Conservation (phyloP, 2,888 invertebrate genomes). For the Ormyrus thymus region DNA sequence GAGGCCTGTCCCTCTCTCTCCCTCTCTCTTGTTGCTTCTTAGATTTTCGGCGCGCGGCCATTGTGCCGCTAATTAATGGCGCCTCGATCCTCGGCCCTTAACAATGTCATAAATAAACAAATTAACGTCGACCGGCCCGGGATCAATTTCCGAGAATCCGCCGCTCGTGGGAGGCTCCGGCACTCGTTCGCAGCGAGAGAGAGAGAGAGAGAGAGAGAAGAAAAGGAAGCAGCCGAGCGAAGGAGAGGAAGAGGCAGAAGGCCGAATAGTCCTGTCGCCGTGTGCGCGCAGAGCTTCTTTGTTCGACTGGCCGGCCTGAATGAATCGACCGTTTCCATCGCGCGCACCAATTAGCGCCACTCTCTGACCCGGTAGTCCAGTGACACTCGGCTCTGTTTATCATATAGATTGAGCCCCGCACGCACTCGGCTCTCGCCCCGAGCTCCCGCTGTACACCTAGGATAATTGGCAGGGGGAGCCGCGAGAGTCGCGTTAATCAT, state of each 20-base stretch:
- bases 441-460: neutral
- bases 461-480: no score
- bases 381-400: slow-evolving; percentile 67
- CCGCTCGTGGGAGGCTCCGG: slow-evolving; percentile 51
- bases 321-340: slow-evolving; percentile 3
- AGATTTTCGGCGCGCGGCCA: no score
- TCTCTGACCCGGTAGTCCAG: slow-evolving; percentile 57
- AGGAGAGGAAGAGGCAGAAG: neutral
- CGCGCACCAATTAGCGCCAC: slow-evolving; percentile 18
- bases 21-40: no score
- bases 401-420: slow-evolving; percentile 70
- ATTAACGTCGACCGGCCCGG: slow-evolving; percentile 24
- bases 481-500: no score
- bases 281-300: slow-evolving; percentile 14
- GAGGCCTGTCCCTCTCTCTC: neutral
- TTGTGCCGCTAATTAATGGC: no score
- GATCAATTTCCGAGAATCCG: slow-evolving; percentile 52
- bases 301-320: neutral
- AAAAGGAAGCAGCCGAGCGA: neutral
- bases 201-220: slow-evolving; percentile 26
- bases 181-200: neutral
- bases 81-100: neutral
- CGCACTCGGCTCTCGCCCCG: slow-evolving; percentile 17
- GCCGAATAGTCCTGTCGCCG: slow-evolving; percentile 29
- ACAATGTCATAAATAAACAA: slow-evolving; percentile 51